Evolutionary conservation across 1,140 invertebrate genomes (phyloP), one percentile per base, ranked within the genome.

Genomic region (Pissodes strobi): DNA sequence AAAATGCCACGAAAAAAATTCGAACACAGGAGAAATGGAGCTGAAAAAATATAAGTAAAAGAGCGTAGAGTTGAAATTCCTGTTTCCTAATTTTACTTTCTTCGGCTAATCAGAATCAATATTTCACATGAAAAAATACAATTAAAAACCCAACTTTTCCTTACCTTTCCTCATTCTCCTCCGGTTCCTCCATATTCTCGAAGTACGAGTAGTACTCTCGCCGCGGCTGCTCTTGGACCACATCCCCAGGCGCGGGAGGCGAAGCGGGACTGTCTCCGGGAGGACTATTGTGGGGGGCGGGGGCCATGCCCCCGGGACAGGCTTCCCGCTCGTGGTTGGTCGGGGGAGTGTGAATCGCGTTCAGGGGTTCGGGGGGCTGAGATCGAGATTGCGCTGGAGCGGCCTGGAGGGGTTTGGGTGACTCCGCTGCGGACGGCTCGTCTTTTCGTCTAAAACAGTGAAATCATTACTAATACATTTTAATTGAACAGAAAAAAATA

Each of bases 141-240:
- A n/a, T n/a, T n/a, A n/a, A n/a, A n/a, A n/a, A n/a, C n/a, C n/a
- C n/a, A n/a, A n/a, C n/a, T n/a, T n/a, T n/a, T n/a, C n/a, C n/a
- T 74, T 72, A 84, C 82, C 79, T 80, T 69, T 82, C 81, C 61
- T 82, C 79, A 60, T 81, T 79, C 53, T 84, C 81, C 37, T 78
- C 73, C 49, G 78, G 75, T 52, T 78, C 79, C 38, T 82, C 81
- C 34, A 77, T 69, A 17, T 75, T 75, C 68, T 83, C 81, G 63
- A 83, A 83, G 69, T 82, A 82, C 2, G 82, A 82, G 53, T 80
- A 75, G 69, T 81, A 82, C 60, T 75, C 72, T 52, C 71, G n/a
- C 5, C 22, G n/a, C 10, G 49, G 51, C 30, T 37, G 27, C 23
- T 17, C 10, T 9, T 43, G n/a, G 21, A 52, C 63, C 5, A 19